Evolutionary conservation across 2,888 invertebrate species (phyloP).

Genomic region (Lasioglossum marginatum): DNA sequence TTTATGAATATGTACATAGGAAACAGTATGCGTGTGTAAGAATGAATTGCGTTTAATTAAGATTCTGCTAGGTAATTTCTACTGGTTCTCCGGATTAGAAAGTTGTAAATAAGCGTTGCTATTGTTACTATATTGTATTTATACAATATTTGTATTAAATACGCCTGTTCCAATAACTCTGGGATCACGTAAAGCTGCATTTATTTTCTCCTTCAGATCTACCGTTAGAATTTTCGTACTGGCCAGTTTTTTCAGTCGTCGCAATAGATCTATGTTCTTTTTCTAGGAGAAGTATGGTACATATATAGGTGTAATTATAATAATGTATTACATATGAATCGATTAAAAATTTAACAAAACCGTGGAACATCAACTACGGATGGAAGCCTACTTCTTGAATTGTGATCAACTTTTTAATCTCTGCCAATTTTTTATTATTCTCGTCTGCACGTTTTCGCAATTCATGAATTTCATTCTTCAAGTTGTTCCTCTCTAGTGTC

Average conservation of each 20-base stretch:
- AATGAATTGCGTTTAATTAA: background rate
- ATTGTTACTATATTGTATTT: background rate
- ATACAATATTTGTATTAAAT: background rate
- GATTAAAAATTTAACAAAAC: background rate
- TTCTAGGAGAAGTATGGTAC: constrained; percentile 53
- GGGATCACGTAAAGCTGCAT: constrained; percentile 29
- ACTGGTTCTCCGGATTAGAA: background rate
- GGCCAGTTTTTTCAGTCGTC: constrained; percentile 45
- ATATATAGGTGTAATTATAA: background rate
- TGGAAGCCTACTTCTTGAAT: constrained; percentile 52
- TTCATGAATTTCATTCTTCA: constrained; percentile 39
- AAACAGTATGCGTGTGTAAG: background rate
- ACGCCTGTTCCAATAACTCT: constrained; percentile 13
- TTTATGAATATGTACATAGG: background rate
- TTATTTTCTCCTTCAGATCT: constrained; percentile 36
- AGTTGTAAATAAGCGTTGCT: background rate
- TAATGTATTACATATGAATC: constrained; percentile 10
- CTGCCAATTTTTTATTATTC: constrained; percentile 41
- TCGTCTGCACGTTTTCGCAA: constrained; percentile 32
- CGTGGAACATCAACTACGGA: background rate
- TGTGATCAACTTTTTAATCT: constrained; percentile 40
- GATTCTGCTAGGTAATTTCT: background rate
- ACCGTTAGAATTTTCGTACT: constrained; percentile 31
- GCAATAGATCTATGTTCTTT: constrained; percentile 53
- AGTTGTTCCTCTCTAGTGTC: constrained; percentile 18